phyloP scores from a whole-genome alignment of 1,140 invertebrate species.

The Phocides pigmalion region DNA sequence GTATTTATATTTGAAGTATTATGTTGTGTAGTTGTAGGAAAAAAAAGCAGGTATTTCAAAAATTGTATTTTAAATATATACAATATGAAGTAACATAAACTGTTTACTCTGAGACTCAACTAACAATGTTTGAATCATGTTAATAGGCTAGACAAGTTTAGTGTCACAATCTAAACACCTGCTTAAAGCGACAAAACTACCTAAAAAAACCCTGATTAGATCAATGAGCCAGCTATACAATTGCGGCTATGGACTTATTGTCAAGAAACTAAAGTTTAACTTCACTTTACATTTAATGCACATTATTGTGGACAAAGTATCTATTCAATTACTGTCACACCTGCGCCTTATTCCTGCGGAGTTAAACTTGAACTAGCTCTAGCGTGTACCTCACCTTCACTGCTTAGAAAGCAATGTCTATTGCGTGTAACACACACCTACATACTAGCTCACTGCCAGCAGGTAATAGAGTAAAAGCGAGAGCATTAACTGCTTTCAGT shows the following conservation, averaged over 20 bases:
- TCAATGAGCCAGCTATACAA: background rate
- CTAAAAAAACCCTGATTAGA: too few species aligned
- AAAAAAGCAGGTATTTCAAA: too few species aligned
- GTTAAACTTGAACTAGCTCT: conserved; percentile 80
- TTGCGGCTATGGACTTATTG: background rate
- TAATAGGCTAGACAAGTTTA: too few species aligned
- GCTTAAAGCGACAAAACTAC: too few species aligned
- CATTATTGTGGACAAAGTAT: conserved; percentile 58
- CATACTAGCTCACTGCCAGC: conserved; percentile 39
- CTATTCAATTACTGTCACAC: conserved; percentile 65
- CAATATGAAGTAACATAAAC: too few species aligned
- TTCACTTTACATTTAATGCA: too few species aligned
- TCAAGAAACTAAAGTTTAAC: background rate
- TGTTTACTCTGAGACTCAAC: too few species aligned
- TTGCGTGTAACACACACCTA: conserved; percentile 64
- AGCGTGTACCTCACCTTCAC: conserved; percentile 76
- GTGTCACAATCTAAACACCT: too few species aligned
- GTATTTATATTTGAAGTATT: too few species aligned
- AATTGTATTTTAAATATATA: too few species aligned
- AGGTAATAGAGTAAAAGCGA: conserved; percentile 71
- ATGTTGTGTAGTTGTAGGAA: too few species aligned
- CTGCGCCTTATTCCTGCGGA: conserved; percentile 57
- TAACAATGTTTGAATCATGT: too few species aligned
- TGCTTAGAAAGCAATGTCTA: conserved; percentile 79
- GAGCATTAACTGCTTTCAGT: conserved; percentile 54